phyloP scores from a whole-genome alignment of 2,113 vertebrate species.

The Oncorhynchus gorbuscha region DNA sequence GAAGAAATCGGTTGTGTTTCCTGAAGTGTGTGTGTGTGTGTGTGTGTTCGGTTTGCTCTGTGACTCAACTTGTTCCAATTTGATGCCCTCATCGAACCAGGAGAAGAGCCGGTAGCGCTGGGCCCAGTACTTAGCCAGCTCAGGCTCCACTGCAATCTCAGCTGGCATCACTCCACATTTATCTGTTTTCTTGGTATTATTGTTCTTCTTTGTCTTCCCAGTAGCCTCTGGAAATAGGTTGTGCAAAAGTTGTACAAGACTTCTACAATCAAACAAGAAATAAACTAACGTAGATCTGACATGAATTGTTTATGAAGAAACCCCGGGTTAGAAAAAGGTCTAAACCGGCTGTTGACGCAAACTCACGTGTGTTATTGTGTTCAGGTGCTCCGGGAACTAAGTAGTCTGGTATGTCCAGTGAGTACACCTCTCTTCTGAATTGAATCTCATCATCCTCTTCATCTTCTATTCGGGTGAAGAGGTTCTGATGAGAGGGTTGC shows the following conservation, averaged over 20 bases:
- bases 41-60: neutral
- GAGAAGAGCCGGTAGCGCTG: slow-evolving; percentile 95
- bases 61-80: slow-evolving; percentile 82
- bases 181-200: slow-evolving; percentile 53
- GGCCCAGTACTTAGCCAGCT: slow-evolving; percentile 93
- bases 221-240: neutral
- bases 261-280: neutral
- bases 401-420: slow-evolving; percentile 73
- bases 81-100: slow-evolving; percentile 91
- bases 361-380: slow-evolving; percentile 30
- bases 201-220: slow-evolving; percentile 51
- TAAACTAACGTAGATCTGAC: neutral
- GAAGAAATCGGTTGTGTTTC: neutral
- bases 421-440: slow-evolving; percentile 43
- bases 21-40: neutral
- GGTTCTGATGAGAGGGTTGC: neutral
- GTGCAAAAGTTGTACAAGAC: neutral
- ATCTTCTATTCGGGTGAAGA: neutral
- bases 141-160: slow-evolving; percentile 83
- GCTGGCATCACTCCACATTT: slow-evolving; percentile 64
- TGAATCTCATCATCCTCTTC: neutral
- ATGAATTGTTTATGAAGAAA: no score
- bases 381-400: slow-evolving; percentile 57
- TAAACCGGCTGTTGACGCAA: neutral
- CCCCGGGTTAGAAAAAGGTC: no score